Percentiles rank a stretch among this genome's conserved stretches.
Evolutionary conservation across 2,888 invertebrate genomes (phyloP).

Genomic region (Scaeva pyrastri): DNA sequence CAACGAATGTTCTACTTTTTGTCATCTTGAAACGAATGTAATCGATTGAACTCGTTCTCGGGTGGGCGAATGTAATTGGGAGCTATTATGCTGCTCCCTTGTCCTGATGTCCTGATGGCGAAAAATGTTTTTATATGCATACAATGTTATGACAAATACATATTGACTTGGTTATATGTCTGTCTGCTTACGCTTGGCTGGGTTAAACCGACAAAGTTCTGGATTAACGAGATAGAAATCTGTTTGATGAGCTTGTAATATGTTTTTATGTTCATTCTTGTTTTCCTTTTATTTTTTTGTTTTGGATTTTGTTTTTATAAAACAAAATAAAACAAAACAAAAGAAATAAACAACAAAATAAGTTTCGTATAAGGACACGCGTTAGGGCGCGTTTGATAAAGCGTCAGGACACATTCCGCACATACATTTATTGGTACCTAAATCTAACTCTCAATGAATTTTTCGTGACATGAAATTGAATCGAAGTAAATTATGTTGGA

Average conservation of each 20-base stretch:
- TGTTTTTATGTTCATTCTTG: slow-evolving; percentile 39
- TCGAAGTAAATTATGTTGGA: neutral
- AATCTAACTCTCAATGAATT: neutral
- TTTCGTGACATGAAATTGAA: slow-evolving; percentile 46
- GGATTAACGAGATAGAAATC: slow-evolving; percentile 68
- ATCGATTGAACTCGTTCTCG: slow-evolving; percentile 60
- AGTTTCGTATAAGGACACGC: neutral
- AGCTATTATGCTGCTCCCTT: slow-evolving; percentile 1
- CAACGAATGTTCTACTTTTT: slow-evolving; percentile 48
- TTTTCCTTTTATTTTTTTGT: too few relatives aligned
- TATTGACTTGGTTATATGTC: too few relatives aligned
- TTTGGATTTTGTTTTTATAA: slow-evolving; percentile 11
- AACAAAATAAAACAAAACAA: neutral
- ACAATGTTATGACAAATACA: neutral
- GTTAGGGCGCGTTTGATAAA: slow-evolving; percentile 25
- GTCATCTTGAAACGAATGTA: slow-evolving; percentile 61
- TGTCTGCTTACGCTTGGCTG: neutral
- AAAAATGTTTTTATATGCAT: neutral
- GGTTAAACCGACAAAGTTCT: slow-evolving; percentile 27
- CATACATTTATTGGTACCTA: too few relatives aligned
- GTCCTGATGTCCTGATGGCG: neutral
- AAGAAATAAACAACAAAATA: neutral
- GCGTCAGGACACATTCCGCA: neutral
- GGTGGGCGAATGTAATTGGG: slow-evolving; percentile 7
- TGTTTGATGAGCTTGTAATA: slow-evolving; percentile 66